Evolutionary conservation across 2,113 vertebrate species (phyloP).

Genomic region (Hystrix brachyura): DNA sequence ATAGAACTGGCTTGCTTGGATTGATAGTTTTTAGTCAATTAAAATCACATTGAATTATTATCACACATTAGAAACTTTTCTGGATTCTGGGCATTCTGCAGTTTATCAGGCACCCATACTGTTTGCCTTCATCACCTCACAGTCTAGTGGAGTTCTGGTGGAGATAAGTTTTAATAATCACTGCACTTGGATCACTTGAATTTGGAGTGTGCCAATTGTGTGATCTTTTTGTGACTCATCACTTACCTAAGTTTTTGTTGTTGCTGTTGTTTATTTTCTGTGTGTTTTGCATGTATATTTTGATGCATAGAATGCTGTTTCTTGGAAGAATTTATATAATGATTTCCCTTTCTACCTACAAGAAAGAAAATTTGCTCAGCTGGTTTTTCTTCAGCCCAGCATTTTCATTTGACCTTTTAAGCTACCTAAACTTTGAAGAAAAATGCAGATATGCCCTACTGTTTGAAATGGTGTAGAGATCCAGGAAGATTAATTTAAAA

Average conservation of each 20-base stretch:
- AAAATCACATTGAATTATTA: background rate
- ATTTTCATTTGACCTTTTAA: conserved; percentile 46
- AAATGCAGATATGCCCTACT: conserved; percentile 36
- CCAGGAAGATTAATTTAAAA: conserved; percentile 86
- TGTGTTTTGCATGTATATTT: background rate
- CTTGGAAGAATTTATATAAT: conserved; percentile 57
- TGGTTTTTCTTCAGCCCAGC: background rate
- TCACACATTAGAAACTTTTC: background rate
- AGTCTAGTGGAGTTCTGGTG: background rate
- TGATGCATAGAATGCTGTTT: background rate
- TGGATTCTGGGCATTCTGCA: background rate
- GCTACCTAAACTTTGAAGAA: conserved; percentile 69
- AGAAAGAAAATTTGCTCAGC: conserved; percentile 49
- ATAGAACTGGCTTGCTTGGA: background rate
- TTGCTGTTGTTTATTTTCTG: background rate
- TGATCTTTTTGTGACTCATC: background rate
- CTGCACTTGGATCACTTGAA: conserved; percentile 4
- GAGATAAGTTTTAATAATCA: background rate
- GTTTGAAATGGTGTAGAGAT: conserved; percentile 69
- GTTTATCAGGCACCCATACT: background rate
- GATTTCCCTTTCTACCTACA: conserved; percentile 33
- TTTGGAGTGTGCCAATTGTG: background rate
- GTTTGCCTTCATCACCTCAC: background rate
- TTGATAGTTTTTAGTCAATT: background rate
- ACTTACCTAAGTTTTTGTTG: background rate